These are phyloP conservation scores for Misgurnus anguillicaudatus DNA, from an alignment of 2,113 vertebrate genomes.

Conservation along the genomic window DNA sequence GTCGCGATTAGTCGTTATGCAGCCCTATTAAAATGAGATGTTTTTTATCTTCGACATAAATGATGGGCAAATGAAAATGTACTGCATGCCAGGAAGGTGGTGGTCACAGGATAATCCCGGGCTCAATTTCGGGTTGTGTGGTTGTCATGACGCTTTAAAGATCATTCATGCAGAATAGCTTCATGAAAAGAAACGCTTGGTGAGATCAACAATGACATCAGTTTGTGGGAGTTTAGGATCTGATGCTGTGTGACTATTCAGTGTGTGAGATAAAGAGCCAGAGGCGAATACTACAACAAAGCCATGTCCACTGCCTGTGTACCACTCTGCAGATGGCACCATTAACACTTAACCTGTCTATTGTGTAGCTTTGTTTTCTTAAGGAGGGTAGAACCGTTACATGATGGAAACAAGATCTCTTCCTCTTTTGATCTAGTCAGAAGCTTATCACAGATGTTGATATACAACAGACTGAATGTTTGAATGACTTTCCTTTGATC, in stretches of 20 bases:
- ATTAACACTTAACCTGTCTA: constrained; percentile 63
- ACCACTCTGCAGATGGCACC: constrained; percentile 60
- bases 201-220: constrained; percentile 27
- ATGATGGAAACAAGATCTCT: not conserved
- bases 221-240: too few species aligned
- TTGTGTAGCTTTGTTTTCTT: constrained; percentile 51
- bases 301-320: constrained; percentile 63
- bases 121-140: constrained; percentile 45
- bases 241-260: constrained; percentile 39
- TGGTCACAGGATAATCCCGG: constrained; percentile 43
- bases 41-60: not conserved
- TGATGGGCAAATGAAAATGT: not conserved
- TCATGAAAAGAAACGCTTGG: constrained; percentile 55
- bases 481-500: not conserved
- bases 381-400: not conserved
- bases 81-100: not conserved
- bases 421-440: not conserved
- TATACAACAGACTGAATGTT: not conserved
- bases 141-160: constrained; percentile 60
- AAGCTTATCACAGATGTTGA: not conserved
- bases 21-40: not conserved
- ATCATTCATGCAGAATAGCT: constrained; percentile 58
- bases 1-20: too few species aligned
- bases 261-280: constrained; percentile 41
- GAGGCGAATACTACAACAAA: constrained; percentile 67